A percentile compares a stretch with the other conserved stretches of the same genome.
These are phyloP conservation scores for Trematomus loennbergii DNA, from an alignment of 2,113 vertebrate species.

Conservation along the genomic window DNA sequence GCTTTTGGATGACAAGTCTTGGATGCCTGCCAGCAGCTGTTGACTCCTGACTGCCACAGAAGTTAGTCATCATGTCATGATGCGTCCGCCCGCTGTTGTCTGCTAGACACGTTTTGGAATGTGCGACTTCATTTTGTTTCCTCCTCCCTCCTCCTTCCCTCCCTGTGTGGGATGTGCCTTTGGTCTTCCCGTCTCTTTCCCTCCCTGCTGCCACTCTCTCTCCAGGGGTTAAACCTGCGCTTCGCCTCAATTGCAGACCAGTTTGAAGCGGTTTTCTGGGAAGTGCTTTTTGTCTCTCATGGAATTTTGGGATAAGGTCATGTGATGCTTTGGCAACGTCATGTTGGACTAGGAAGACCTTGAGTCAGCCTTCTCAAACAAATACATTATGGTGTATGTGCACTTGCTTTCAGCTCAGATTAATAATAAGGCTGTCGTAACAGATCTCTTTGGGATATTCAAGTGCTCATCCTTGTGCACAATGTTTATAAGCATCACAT, in stretches of 20 bases:
- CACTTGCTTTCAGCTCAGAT: not conserved
- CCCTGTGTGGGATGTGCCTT: constrained; percentile 10
- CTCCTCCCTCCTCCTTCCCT: constrained; percentile 17
- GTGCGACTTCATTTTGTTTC: constrained; percentile 40
- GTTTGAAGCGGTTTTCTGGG: constrained; percentile 92
- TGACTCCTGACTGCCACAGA: constrained; percentile 13
- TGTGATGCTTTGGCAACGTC: constrained; percentile 89
- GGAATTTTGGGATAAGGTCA: constrained; percentile 92
- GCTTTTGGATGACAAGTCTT: not conserved
- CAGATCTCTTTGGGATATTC: not conserved
- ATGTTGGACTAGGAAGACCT: constrained; percentile 85
- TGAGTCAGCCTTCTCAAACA: constrained; percentile 83
- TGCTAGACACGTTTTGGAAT: constrained; percentile 80
- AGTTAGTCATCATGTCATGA: constrained; percentile 10
- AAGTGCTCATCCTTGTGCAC: not conserved
- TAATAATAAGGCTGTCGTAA: not conserved
- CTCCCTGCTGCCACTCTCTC: constrained; percentile 65
- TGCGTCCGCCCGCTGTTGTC: constrained; percentile 23
- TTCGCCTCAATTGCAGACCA: constrained; percentile 85
- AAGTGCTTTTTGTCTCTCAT: constrained; percentile 89
- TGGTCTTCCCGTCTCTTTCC: constrained; percentile 36
- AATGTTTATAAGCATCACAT: not conserved
- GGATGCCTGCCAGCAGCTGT: not conserved
- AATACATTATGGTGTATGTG: constrained; percentile 38
- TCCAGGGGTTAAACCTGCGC: constrained; percentile 87